These are phyloP conservation scores for Pseudococcus jackbeardsleyi DNA, from an alignment of 2,888 invertebrate species.

Conservation along the genomic window DNA sequence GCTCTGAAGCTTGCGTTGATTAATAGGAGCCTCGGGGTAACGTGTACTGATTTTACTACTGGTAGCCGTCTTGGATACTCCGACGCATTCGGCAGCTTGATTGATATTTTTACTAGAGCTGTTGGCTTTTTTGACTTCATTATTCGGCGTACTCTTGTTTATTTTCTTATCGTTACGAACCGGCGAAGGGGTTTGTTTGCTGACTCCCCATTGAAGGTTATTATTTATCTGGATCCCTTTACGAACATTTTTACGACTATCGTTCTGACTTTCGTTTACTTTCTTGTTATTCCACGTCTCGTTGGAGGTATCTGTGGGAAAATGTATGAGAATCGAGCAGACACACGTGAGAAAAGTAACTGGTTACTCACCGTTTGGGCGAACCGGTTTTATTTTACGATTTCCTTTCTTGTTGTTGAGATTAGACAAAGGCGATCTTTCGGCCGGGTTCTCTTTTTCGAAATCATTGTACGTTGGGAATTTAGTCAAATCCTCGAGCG, in stretches of 20 bases:
- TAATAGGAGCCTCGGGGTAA: constrained; percentile 35
- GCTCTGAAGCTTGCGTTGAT: constrained; percentile 48
- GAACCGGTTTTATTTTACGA: constrained; percentile 57
- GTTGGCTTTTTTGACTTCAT: constrained; percentile 52
- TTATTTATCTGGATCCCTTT: constrained; percentile 67
- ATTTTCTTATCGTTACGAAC: constrained; percentile 42
- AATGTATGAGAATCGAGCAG: not conserved
- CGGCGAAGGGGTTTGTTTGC: constrained; percentile 62
- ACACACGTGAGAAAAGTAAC: not conserved
- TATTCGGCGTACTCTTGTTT: constrained; percentile 49
- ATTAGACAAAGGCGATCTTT: constrained; percentile 61
- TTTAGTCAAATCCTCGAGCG: constrained; percentile 69
- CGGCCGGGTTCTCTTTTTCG: constrained; percentile 53
- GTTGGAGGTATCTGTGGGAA: constrained; percentile 13
- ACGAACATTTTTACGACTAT: constrained; percentile 48
- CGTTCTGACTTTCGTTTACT: constrained; percentile 45
- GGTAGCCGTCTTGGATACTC: constrained; percentile 13
- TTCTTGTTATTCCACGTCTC: constrained; percentile 56
- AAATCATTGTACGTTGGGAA: constrained; percentile 56
- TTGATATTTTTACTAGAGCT: constrained; percentile 55
- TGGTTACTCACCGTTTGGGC: constrained; percentile 58
- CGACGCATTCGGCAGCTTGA: constrained; percentile 52
- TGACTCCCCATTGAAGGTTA: constrained; percentile 65
- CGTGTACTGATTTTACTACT: constrained; percentile 50
- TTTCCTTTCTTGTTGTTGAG: constrained; percentile 61